Conservation (phyloP, 2,888 invertebrate species). For the Drosophila borealis region DNA sequence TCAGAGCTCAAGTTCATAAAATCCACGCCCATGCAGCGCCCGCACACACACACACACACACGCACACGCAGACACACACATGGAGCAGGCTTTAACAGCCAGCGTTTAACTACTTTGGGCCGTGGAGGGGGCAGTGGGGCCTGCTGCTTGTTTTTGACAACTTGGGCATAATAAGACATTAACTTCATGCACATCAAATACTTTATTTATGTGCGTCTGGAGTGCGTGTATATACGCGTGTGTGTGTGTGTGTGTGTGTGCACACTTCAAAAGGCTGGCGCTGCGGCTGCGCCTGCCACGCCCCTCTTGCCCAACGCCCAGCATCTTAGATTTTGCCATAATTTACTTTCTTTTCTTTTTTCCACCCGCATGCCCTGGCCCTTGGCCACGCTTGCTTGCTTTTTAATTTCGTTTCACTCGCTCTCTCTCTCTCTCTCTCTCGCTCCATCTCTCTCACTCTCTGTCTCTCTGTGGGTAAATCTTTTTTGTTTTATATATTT, state of each 20-base stretch:
- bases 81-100: slow-evolving; percentile 64
- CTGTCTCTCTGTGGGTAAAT: slow-evolving; percentile 30
- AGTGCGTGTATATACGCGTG: slow-evolving; percentile 55
- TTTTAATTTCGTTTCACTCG: slow-evolving; percentile 64
- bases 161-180: slow-evolving; percentile 82
- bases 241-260: slow-evolving; percentile 27
- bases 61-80: slow-evolving; percentile 49
- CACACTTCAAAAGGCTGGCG: slow-evolving; percentile 73
- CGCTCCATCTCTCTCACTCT: neutral
- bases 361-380: slow-evolving; percentile 9
- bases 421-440: neutral
- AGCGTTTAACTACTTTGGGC: slow-evolving; percentile 54
- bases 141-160: slow-evolving; percentile 78
- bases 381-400: slow-evolving; percentile 68
- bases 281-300: slow-evolving; percentile 61
- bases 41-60: slow-evolving; percentile 5
- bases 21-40: slow-evolving; percentile 38
- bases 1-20: slow-evolving; percentile 78
- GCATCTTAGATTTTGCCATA: slow-evolving; percentile 73
- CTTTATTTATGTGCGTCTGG: slow-evolving; percentile 78
- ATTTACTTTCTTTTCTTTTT: slow-evolving; percentile 48
- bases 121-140: slow-evolving; percentile 4
- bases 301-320: slow-evolving; percentile 45
- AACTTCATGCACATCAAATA: slow-evolving; percentile 82
- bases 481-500: slow-evolving; percentile 56